Percentiles rank a stretch among this genome's conserved stretches.
Conservation (phyloP, 2,888 invertebrate species). For the Eupithecia subumbrata region DNA sequence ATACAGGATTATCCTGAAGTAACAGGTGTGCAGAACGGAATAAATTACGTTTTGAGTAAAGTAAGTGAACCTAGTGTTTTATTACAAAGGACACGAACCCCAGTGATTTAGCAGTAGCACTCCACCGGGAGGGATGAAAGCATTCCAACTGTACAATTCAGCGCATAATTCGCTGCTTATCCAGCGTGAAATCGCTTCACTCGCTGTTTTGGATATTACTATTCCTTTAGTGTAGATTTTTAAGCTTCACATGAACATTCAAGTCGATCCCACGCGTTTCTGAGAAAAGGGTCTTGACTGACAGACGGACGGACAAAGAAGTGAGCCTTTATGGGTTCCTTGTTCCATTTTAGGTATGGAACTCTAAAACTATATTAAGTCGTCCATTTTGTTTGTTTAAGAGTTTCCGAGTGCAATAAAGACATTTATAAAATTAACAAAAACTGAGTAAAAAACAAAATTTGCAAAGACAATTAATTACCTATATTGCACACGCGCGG, state of each 20-base stretch:
- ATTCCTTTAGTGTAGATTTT: constrained; percentile 1
- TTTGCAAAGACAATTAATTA: too few relatives aligned
- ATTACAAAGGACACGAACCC: too few relatives aligned
- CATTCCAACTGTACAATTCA: constrained; percentile 29
- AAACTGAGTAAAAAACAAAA: too few relatives aligned
- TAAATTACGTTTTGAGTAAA: too few relatives aligned
- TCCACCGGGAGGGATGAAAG: constrained; percentile 23
- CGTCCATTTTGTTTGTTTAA: too few relatives aligned
- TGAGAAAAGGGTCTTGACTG: background rate
- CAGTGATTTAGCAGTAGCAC: constrained; percentile 18
- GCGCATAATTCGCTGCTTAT: constrained; percentile 36
- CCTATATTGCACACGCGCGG: too few relatives aligned
- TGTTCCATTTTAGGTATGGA: background rate
- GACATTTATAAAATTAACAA: too few relatives aligned
- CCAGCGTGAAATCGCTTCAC: constrained; percentile 33
- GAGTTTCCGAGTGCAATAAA: too few relatives aligned
- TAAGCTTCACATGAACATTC: background rate
- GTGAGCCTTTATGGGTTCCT: background rate
- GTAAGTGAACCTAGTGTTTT: too few relatives aligned
- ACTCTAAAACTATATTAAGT: too few relatives aligned
- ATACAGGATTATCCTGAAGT: too few relatives aligned
- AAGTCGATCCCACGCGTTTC: background rate
- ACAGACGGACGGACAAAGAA: background rate
- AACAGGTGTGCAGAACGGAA: too few relatives aligned
- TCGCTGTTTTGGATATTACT: constrained; percentile 14